Conservation (phyloP, 2,113 vertebrate species). For the Lucifuga dentata region DNA sequence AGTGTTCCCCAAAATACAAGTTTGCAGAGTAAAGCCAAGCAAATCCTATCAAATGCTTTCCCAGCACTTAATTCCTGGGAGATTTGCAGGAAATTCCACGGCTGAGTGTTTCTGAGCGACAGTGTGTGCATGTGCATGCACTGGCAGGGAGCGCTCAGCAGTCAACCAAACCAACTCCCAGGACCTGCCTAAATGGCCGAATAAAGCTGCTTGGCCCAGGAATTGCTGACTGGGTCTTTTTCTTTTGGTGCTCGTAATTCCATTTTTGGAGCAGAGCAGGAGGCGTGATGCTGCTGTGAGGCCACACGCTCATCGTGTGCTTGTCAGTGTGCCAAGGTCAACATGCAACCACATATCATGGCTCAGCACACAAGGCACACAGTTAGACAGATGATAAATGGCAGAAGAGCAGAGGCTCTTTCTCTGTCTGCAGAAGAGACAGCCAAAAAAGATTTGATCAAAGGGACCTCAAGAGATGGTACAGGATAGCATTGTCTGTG, state of each 20-base stretch:
- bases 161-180: conserved; percentile 44
- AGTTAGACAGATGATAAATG: conserved; percentile 18
- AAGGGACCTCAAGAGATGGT: conserved; percentile 16
- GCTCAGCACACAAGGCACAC: conserved; percentile 19
- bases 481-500: conserved; percentile 13
- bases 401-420: neutral
- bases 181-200: conserved; percentile 60
- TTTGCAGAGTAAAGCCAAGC: conserved; percentile 50
- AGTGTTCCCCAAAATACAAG: conserved; percentile 49
- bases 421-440: conserved; percentile 16
- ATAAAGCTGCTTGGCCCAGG: conserved; percentile 67
- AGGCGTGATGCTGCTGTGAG: conserved; percentile 45
- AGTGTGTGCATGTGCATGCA: conserved; percentile 24
- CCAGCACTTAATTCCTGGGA: conserved; percentile 58
- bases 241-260: conserved; percentile 57
- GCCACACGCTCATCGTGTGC: conserved; percentile 64
- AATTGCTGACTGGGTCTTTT: conserved; percentile 65
- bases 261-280: conserved; percentile 69
- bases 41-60: conserved; percentile 55
- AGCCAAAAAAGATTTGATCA: conserved; percentile 4
- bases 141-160: conserved; percentile 40
- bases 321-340: conserved; percentile 66
- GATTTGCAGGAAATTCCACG: conserved; percentile 75
- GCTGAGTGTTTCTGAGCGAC: conserved; percentile 63
- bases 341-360: conserved; percentile 47